Evolutionary conservation across 1,140 invertebrate species (phyloP).

Genomic region (Goniozus legneri): DNA sequence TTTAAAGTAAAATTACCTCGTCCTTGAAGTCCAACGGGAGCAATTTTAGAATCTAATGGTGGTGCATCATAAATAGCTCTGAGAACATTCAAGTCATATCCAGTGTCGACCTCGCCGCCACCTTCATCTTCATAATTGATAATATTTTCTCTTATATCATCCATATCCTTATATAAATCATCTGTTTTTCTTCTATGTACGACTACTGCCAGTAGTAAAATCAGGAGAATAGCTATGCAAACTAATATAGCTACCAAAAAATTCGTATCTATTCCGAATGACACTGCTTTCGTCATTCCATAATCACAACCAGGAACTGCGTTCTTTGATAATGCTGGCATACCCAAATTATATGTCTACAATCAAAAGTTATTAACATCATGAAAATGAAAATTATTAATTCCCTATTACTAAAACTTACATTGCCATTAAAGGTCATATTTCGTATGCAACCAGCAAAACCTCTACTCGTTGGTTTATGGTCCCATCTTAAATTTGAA

Average conservation of each 20-base stretch:
- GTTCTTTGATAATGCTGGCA: constrained; percentile 65
- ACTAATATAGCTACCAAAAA: constrained; percentile 81
- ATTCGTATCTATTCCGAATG: constrained; percentile 77
- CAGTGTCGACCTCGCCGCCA: constrained; percentile 91
- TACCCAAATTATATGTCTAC: constrained; percentile 73
- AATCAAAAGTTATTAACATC: constrained; percentile 1
- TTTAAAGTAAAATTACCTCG: constrained; percentile 42
- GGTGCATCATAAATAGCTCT: constrained; percentile 65
- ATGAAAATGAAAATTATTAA: background rate
- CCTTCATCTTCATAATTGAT: constrained; percentile 97
- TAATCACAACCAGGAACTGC: constrained; percentile 67
- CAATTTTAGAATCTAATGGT: constrained; percentile 51
- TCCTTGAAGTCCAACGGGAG: constrained; percentile 41
- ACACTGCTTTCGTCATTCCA: constrained; percentile 67
- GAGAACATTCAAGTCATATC: constrained; percentile 90
- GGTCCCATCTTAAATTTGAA: constrained; percentile 61
- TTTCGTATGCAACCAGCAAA: constrained; percentile 86
- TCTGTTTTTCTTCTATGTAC: constrained; percentile 80
- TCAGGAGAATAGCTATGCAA: constrained; percentile 72
- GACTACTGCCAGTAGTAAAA: constrained; percentile 81
- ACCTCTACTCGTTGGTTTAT: constrained; percentile 62
- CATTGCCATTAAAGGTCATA: constrained; percentile 74
- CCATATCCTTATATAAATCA: constrained; percentile 86
- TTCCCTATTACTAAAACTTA: constrained; percentile 35
- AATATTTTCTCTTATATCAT: constrained; percentile 95